Base-by-base conservation (phyloP, 2,888 invertebrate genomes). In the Hylaea fasciaria region DNA sequence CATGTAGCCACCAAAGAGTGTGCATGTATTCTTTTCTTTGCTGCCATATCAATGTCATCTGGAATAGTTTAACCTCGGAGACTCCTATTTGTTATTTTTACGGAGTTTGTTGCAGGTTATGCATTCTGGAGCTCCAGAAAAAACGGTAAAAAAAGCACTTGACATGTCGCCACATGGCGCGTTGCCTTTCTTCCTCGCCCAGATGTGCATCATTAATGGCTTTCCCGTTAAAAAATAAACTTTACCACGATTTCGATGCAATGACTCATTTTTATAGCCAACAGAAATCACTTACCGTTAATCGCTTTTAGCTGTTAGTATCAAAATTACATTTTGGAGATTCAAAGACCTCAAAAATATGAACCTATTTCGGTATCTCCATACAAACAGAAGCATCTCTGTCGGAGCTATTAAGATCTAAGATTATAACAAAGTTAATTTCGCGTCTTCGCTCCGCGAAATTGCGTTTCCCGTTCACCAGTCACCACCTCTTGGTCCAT, bases 161-260 rank as follows among this genome's bases (percentile, higher is more conserved):
- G 8, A 58, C 7, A 28, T 43, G 41, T 54, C 55, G 51, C 60
- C 68, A 66, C 52, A 59, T 66, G 68, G 60, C 47, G 44, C 40
- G 13, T 45, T 10, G 22, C 35, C 45, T 35, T 35, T 56, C 52
- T 55, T 16, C 50, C 35, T 48, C 29, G 10, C 17, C 53, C 65
- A 68, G 64, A 66, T 66, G 65, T 58, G 43, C 52, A 49, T 56
- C 55, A 57, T 48, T 53, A 56, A 62, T 43, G 57, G 32, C 52
- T 62, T 50, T 52, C 47, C 48, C 48, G 29, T 53, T 47, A 47
- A 48, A 49, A 47, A 57, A n/a, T n/a, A 52, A 59, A 48, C 22
- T 11, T 53, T 14, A 50, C 49, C 40, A 28, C 44, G 44, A 50
- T 14, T 29, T 44, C 45, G 13, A 32, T 51, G 46, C 51, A 8